A percentile compares a stretch with the other conserved stretches of the same genome.
phyloP scores from a whole-genome alignment of 2,797 vertebrate genomes.

The Myoxocephalus aenaeus region DNA sequence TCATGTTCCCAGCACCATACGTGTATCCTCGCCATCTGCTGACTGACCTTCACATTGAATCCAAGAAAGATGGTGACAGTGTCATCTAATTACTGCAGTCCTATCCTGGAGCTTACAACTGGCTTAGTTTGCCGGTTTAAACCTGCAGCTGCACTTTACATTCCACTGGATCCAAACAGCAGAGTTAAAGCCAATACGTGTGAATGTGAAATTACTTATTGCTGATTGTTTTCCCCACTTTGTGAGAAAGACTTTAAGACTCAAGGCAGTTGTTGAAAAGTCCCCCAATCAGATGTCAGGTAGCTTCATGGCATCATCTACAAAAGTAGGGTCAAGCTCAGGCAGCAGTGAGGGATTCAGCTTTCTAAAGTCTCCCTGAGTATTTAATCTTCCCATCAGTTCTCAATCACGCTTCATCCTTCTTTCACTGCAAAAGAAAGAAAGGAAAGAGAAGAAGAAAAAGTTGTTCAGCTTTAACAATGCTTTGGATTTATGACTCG shows the following conservation, averaged over 20 bases:
- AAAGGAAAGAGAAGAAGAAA: slow-evolving; percentile 24
- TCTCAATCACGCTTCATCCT: slow-evolving; percentile 11
- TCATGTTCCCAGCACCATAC: slow-evolving; percentile 16
- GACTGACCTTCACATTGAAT: slow-evolving; percentile 59
- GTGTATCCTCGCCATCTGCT: slow-evolving; percentile 54
- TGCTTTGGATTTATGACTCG: slow-evolving; percentile 60
- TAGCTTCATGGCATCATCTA: slow-evolving; percentile 2
- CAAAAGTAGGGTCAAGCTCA: slow-evolving; percentile 20
- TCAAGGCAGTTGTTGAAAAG: slow-evolving; percentile 1
- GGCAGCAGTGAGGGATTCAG: slow-evolving; percentile 6
- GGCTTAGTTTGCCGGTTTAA: slow-evolving; percentile 1
- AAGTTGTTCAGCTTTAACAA: slow-evolving; percentile 51
- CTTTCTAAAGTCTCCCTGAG: slow-evolving; percentile 24
- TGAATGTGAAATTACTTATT: background rate
- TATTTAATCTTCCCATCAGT: slow-evolving; percentile 42
- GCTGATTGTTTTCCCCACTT: background rate
- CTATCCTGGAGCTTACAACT: background rate
- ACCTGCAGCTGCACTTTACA: slow-evolving; percentile 12
- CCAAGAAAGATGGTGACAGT: slow-evolving; percentile 20
- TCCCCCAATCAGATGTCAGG: slow-evolving; percentile 5
- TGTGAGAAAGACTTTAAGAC: slow-evolving; percentile 6
- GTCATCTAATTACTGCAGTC: slow-evolving; percentile 12
- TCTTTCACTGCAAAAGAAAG: slow-evolving; percentile 28
- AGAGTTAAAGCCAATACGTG: slow-evolving; percentile 9
- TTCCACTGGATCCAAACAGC: slow-evolving; percentile 7